phyloP scores from a whole-genome alignment of 1,140 invertebrate species.

The Ylistrum balloti region DNA sequence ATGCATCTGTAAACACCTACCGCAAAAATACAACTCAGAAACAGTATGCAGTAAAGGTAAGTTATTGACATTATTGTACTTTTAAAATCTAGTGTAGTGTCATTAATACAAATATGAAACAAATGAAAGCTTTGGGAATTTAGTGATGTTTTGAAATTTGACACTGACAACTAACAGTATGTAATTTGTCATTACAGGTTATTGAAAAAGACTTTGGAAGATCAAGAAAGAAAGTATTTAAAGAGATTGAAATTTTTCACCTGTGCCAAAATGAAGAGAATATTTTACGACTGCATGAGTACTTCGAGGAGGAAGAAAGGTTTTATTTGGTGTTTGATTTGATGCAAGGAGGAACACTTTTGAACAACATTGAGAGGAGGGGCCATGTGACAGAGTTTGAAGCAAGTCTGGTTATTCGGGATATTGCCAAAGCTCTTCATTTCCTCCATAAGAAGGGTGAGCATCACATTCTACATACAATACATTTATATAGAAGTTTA shows the following conservation, averaged over 20 bases:
- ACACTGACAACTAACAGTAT: background rate
- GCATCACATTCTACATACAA: no score
- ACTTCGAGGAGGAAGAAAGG: constrained; percentile 96
- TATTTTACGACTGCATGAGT: constrained; percentile 98
- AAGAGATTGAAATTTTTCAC: constrained; percentile 99
- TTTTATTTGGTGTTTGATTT: constrained; percentile 99
- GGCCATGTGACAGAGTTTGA: constrained; percentile 97
- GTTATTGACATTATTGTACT: constrained; percentile 30
- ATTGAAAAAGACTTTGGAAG: constrained; percentile 97
- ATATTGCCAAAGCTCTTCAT: constrained; percentile 96
- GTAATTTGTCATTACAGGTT: constrained; percentile 84
- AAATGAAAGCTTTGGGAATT: background rate
- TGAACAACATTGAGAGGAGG: constrained; percentile 95
- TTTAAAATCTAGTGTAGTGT: no score
- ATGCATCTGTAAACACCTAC: constrained; percentile 97
- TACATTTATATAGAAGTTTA: no score
- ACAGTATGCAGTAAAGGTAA: constrained; percentile 96
- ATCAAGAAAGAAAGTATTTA: constrained; percentile 95
- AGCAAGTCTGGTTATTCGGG: constrained; percentile 95
- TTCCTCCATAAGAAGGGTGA: constrained; percentile 94
- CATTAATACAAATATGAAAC: background rate
- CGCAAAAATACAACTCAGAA: constrained; percentile 94
- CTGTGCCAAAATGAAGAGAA: constrained; percentile 98
- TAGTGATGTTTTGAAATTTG: no score
- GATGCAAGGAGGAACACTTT: constrained; percentile 92